phyloP scores from a whole-genome alignment of 2,888 invertebrate genomes.

The Drosophila nr. perissopoda region DNA sequence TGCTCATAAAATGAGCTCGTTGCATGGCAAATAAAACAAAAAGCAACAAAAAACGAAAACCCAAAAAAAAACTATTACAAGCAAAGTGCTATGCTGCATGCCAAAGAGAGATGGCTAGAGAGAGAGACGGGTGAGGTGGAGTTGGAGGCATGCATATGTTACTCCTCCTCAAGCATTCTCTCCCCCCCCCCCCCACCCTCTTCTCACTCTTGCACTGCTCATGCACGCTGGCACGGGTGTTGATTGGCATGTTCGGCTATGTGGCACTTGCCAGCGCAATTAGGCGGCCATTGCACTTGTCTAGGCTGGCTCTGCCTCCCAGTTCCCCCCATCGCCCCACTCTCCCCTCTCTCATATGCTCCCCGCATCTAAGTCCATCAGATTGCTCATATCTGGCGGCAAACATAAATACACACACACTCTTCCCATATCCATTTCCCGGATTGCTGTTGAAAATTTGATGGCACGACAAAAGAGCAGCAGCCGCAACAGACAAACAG shows the following conservation, averaged over 20 bases:
- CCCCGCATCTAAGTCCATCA: not conserved
- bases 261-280: conserved; percentile 73
- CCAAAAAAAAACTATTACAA: conserved; percentile 53
- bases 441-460: conserved; percentile 60
- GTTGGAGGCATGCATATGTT: not conserved
- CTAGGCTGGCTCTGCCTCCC: conserved; percentile 31
- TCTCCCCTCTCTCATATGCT: not conserved
- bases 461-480: conserved; percentile 63
- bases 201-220: not conserved
- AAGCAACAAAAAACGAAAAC: conserved; percentile 20
- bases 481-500: conserved; percentile 45
- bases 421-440: conserved; percentile 28
- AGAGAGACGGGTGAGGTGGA: not conserved
- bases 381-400: conserved; percentile 10
- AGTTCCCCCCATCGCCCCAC: not conserved
- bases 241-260: conserved; percentile 75
- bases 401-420: not conserved
- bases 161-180: conserved; percentile 2
- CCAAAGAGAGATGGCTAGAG: not conserved
- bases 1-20: conserved; percentile 62
- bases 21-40: conserved; percentile 75
- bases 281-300: conserved; percentile 76
- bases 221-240: conserved; percentile 56
- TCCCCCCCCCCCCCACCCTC: not conserved
- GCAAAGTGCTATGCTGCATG: conserved; percentile 55